Percentiles rank a stretch among this genome's conserved stretches.
These are phyloP conservation scores for Platerodrilus igneus DNA, from an alignment of 2,888 invertebrate species.

Conservation along the genomic window DNA sequence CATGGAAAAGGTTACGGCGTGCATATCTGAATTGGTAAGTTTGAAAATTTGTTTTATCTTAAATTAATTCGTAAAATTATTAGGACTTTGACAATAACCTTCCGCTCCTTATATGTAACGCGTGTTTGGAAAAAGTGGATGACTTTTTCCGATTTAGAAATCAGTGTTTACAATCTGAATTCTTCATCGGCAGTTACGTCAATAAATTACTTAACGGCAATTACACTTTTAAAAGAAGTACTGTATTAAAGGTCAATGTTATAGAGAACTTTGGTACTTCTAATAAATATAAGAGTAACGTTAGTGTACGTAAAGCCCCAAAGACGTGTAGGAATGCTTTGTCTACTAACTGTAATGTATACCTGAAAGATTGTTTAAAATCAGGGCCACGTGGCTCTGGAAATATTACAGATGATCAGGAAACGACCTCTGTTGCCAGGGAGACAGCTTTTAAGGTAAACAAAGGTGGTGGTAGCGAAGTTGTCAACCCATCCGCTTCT, in stretches of 20 bases:
- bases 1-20: conserved; percentile 13
- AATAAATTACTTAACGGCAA: background rate
- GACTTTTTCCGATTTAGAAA: conserved; percentile 14
- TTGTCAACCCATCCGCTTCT: too few relatives aligned
- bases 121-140: conserved; percentile 13
- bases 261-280: conserved; percentile 2
- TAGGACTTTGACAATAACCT: conserved; percentile 15
- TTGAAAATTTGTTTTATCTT: background rate
- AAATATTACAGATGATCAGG: too few relatives aligned
- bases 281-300: too few relatives aligned
- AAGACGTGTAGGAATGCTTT: too few relatives aligned
- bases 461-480: too few relatives aligned
- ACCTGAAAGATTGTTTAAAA: too few relatives aligned
- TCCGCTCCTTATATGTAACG: conserved; percentile 12
- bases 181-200: conserved; percentile 7
- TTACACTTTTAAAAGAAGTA: background rate
- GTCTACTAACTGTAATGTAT: too few relatives aligned
- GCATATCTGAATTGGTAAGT: conserved; percentile 14
- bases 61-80: background rate
- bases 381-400: too few relatives aligned
- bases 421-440: too few relatives aligned
- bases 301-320: too few relatives aligned
- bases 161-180: conserved; percentile 17
- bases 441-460: too few relatives aligned
- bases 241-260: conserved; percentile 6